Evolutionary conservation across 64 coral and sea anemone species (phyloP).

Genomic region (Stylophora pistillata): DNA sequence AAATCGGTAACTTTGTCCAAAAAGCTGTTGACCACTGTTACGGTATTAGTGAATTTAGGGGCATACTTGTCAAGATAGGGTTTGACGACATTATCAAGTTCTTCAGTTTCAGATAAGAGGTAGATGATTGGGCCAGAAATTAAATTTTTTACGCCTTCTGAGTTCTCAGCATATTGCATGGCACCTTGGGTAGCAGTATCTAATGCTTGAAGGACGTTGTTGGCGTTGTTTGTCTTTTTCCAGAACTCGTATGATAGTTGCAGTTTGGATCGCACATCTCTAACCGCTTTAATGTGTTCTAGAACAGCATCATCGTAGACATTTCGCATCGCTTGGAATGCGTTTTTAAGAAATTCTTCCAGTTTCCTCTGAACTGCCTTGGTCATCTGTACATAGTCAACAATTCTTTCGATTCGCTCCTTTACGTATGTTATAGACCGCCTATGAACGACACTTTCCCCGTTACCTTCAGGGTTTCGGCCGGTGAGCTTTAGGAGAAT

Average conservation of each 20-base stretch:
- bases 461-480: neutral
- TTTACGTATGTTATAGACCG: conserved; percentile 52
- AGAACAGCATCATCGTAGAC: conserved; percentile 80
- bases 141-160: conserved; percentile 44
- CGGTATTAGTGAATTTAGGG: conserved; percentile 60
- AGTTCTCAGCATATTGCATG: conserved; percentile 63
- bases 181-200: conserved; percentile 63
- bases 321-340: conserved; percentile 75
- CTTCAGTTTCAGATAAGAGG: conserved; percentile 65
- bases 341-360: conserved; percentile 72
- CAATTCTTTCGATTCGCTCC: conserved; percentile 63
- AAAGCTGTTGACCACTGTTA: conserved; percentile 74
- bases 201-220: conserved; percentile 69
- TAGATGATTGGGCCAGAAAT: conserved; percentile 75
- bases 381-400: conserved; percentile 76
- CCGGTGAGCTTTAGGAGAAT: conserved; percentile 64
- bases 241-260: conserved; percentile 73
- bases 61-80: conserved; percentile 78
- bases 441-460: conserved; percentile 17
- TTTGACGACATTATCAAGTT: conserved; percentile 63
- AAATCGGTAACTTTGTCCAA: conserved; percentile 88
- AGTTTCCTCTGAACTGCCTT: conserved; percentile 78
- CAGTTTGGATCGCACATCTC: conserved; percentile 70
- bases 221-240: conserved; percentile 77
- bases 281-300: conserved; percentile 55